Evolutionary conservation across 2,113 vertebrate species (phyloP), one percentile per base, ranked within the genome.

Genomic region (Cololabis saira): DNA sequence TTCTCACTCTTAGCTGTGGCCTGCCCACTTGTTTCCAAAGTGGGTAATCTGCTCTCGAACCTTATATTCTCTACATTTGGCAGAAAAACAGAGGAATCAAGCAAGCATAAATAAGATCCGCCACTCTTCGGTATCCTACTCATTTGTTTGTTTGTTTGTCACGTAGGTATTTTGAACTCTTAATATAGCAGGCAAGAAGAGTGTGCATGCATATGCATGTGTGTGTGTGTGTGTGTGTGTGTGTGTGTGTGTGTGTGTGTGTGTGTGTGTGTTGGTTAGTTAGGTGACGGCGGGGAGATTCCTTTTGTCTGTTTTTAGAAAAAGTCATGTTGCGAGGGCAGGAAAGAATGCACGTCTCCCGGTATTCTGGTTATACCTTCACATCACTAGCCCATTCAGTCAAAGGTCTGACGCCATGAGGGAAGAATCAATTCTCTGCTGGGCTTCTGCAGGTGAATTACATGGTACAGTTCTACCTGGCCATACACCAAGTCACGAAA

Each of bases 31-130:
- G 56, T 85, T 85, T 80, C 67, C 80, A 65, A 80, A 73, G 81
- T 83, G 83, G 80, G 80, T 87, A 86, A 89, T 87, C 78, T 21
- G 83, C 81, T 85, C 77, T 69, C 65, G 71, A 72, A 90, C 86
- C 85, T 87, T 83, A 83, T 83, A 87, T 85, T 86, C 85, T 89
- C 85, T 87, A 37, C 83, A 66, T 80, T 88, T 81, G 84, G 71
- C 78, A 83, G 69, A 50, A 75, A 74, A 71, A 85, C 82, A 80
- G 81, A 84, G 50, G 58, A 76, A 67, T 73, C 79, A 80, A 65
- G 47, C 75, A 67, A 78, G 84, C 76, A 81, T 42, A 37, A 78
- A 83, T 67, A 65, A 71, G 71, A 76, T 62, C 54, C 40, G 48
- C 30, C 22, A 43, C 41, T 61, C 55, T 60, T 61, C 49, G 62